Evolutionary conservation across 2,797 vertebrate genomes (phyloP).

Genomic region (Pipistrellus kuhlii): DNA sequence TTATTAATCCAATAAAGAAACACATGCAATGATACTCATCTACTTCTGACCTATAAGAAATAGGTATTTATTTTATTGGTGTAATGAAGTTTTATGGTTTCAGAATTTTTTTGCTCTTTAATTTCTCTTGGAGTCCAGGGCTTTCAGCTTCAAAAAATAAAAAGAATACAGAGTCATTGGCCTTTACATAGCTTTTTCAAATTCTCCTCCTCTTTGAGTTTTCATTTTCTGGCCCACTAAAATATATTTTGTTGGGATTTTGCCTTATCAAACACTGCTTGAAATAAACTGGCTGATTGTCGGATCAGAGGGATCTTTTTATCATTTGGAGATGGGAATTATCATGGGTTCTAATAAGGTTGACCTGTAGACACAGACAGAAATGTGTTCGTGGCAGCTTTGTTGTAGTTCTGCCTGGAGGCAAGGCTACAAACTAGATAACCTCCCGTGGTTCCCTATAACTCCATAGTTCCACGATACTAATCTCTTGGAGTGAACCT

Average conservation of each 20-base stretch:
- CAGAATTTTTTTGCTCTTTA: conserved; percentile 65
- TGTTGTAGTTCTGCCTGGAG: conserved; percentile 60
- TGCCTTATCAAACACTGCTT: conserved; percentile 50
- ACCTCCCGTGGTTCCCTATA: conserved; percentile 15
- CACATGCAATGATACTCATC: conserved; percentile 65
- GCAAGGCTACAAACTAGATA: conserved; percentile 51
- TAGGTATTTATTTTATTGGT: conserved; percentile 75
- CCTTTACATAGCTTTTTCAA: conserved; percentile 59
- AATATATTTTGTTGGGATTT: conserved; percentile 58
- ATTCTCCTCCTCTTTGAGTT: conserved; percentile 66
- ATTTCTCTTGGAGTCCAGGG: conserved; percentile 50
- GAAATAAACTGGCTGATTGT: conserved; percentile 66
- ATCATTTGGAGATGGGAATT: conserved; percentile 65
- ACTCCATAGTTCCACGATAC: conserved; percentile 12
- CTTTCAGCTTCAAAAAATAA: conserved; percentile 56
- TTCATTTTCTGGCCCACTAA: conserved; percentile 38
- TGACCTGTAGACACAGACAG: conserved; percentile 54
- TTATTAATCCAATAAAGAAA: conserved; percentile 76
- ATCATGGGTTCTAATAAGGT: conserved; percentile 59
- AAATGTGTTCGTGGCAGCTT: conserved; percentile 47
- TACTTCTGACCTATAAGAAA: conserved; percentile 74
- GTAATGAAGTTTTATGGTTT: conserved; percentile 72
- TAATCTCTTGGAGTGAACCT: conserved; percentile 72
- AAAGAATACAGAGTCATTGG: conserved; percentile 19
- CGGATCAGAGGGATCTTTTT: conserved; percentile 55